Base-by-base conservation (phyloP, 2,113 vertebrate genomes). In the Brachypteracias leptosomus region DNA sequence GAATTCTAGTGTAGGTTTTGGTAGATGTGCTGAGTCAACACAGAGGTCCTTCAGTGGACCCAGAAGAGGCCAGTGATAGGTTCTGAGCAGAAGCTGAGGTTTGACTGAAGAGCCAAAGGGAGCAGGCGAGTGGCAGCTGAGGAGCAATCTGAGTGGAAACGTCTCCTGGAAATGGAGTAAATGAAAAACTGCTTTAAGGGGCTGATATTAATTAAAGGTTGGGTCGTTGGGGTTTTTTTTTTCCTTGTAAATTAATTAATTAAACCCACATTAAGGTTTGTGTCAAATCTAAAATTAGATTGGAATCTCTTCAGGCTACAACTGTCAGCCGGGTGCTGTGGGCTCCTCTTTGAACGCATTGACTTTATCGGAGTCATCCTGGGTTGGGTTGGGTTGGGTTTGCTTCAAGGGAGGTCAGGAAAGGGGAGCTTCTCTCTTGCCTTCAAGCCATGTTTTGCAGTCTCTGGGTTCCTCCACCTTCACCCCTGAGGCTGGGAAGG, bases 271-370 rank as follows among this genome's bases (percentile, higher is more conserved):
- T 84, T 65, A 90, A 93, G 79, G 78, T 46, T 76, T 68, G 61
- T 91, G 94, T 93, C 74, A 57, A 82, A 46, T 63, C 95, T 95
- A 79, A 90, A 94, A 85, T 91, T 79, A 93, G 92, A 76, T 61
- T 52, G 79, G 62, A 58, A 90, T 91, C 70, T 94, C 92, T 93
- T 89, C 90, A 28, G 86, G 88, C 85, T 89, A 89, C 80, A 84
- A 59, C 92, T 88, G 92, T 85, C 88, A 82, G 92, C 71, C 82
- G 67, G 80, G 58, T 91, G 85, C 92, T 68, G 67, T 42, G 11
- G 57, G 58, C 84, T 77, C 73, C 87, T 55, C 66, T 94, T 61
- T 28, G 59, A 91, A 85, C 4, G n/a, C 82, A 76, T 94, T 70
- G 95, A 95, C 91, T 85, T 91, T 82, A 91, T 94, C 1, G 31